Conservation (phyloP, 2,888 invertebrate species). For the Temnothorax ravouxi region DNA sequence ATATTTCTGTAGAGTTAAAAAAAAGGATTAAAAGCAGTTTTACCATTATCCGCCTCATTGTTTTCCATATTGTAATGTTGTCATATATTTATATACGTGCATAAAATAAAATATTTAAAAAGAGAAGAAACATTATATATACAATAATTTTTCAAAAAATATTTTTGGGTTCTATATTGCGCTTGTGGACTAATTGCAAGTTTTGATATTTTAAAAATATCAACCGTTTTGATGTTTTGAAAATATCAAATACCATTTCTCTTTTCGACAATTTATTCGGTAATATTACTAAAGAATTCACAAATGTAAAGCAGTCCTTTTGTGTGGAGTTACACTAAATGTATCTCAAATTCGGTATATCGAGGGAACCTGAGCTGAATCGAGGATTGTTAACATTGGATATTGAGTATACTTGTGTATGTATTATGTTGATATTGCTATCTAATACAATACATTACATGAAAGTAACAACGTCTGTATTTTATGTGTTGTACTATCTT, state of each 20-base stretch:
- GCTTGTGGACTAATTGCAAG: neutral
- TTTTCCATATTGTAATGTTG: neutral
- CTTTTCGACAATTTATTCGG: conserved; percentile 58
- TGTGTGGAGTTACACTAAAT: conserved; percentile 31
- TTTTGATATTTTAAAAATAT: neutral
- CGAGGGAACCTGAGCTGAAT: conserved; percentile 59
- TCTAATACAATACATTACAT: conserved; percentile 18
- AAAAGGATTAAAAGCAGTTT: neutral
- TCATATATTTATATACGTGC: neutral
- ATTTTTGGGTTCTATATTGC: neutral
- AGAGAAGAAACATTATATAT: neutral
- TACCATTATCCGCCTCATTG: neutral
- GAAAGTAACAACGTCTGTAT: conserved; percentile 37
- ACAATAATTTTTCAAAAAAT: neutral
- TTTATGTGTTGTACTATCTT: neutral
- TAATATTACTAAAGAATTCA: conserved; percentile 59
- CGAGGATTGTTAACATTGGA: conserved; percentile 41
- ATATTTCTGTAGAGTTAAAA: neutral
- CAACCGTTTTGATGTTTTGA: neutral
- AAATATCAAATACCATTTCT: neutral
- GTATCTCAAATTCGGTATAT: conserved; percentile 49
- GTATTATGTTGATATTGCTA: conserved; percentile 43
- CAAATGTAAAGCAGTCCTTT: conserved; percentile 54
- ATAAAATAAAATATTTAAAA: conserved; percentile 6
- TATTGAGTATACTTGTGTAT: conserved; percentile 33